Evolutionary conservation across 2,888 invertebrate genomes (phyloP).

Genomic region (Zhuqinia jingwanae): DNA sequence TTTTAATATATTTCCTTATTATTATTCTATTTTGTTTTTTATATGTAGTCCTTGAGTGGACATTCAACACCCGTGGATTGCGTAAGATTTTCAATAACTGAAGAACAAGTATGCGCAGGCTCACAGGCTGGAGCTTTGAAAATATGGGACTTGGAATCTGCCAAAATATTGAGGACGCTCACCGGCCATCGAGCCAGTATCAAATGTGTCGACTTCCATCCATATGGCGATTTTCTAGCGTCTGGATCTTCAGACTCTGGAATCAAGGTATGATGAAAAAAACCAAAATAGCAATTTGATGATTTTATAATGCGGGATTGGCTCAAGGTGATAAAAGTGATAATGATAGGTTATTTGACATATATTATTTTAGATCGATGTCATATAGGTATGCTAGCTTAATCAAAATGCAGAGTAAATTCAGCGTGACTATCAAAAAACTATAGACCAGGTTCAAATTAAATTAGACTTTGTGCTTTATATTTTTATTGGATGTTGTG

Average conservation of each 20-base stretch:
- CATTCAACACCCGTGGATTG: constrained; percentile 97
- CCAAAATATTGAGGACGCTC: constrained; percentile 94
- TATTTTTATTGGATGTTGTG: background rate
- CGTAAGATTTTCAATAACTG: constrained; percentile 96
- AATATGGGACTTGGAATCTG: constrained; percentile 96
- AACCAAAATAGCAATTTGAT: too few species aligned
- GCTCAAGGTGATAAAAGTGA: too few species aligned
- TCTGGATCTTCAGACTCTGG: constrained; percentile 96
- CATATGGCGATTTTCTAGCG: constrained; percentile 95
- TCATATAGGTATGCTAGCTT: too few species aligned
- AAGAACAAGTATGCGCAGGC: constrained; percentile 97
- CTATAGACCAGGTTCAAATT: background rate
- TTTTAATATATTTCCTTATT: constrained; percentile 58
- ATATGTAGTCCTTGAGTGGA: constrained; percentile 92
- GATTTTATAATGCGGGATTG: background rate
- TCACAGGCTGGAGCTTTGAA: constrained; percentile 96
- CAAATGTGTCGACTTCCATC: constrained; percentile 96
- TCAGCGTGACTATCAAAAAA: too few species aligned
- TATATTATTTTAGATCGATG: too few species aligned
- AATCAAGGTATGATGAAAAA: constrained; percentile 84
- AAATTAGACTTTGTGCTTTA: background rate
- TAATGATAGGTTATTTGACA: too few species aligned
- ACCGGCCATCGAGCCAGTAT: constrained; percentile 94
- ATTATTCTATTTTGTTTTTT: too few species aligned
- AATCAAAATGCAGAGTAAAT: too few species aligned